Evolutionary conservation across 2,797 vertebrate species (phyloP), one percentile per base, ranked within the genome.

Genomic region (Falco berigora): DNA sequence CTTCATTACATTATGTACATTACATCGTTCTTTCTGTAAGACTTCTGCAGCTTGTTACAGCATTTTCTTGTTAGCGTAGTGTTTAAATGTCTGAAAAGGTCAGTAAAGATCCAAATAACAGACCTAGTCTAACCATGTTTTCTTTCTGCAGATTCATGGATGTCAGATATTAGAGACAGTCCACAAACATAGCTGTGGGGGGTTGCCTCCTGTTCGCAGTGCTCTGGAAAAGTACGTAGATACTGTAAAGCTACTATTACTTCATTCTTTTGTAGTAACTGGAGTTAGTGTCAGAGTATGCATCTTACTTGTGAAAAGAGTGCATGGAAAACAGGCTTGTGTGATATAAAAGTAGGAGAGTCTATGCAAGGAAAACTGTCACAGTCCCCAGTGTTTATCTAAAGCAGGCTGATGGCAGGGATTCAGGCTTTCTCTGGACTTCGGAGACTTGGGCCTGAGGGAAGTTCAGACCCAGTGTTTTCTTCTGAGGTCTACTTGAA

Each of bases 91-190:
- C 47, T 82, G 19, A 76, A 86, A 69, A 83, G 10, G 12, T 82
- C 46, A 63, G 15, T 77, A 50, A 19, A 42, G n/a, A 52, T 74
- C 46, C 32, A 78, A 74, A 22, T 79, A 78, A 78, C 27, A 58
- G 56, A 71, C 23, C n/a, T 81, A 67, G 8, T 71, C 20, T 89
- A 58, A 92, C 42, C 3, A 4, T 30, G 36, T 94, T 94, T 96
- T 86, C 80, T 58, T 78, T 92, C 61, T 98, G 92, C 92, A 99
- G 99, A 99, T 99, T 97, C 99, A 99, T 44, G 99, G 99, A 81
- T 99, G 99, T 97, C 99, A 99, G 95, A 99, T 99, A 96, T 88
- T 99, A 98, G 99, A 99, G 98, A 99, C 98, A 4, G 98, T 99
- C 71, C 98, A 99, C 97, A 99, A 99, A 94, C 98, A 99, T 86